A percentile compares a stretch with the other conserved stretches of the same genome.
Evolutionary conservation across 2,113 vertebrate species (phyloP).

Genomic region (Rhea pennata): DNA sequence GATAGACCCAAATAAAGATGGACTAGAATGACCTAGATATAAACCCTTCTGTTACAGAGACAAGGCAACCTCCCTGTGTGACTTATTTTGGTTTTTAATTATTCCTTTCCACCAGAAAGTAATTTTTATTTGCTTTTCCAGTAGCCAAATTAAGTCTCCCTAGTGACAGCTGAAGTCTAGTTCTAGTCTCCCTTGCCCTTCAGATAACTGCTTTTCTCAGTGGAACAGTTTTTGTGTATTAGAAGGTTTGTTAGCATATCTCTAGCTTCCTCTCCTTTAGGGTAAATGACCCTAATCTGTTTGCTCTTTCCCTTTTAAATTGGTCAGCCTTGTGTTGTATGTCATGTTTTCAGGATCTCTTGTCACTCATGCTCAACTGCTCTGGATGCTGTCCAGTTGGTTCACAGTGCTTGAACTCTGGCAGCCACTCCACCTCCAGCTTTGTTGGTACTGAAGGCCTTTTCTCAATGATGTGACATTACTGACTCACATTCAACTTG

Average conservation of each 20-base stretch:
- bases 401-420: not conserved
- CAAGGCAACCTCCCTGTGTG: not conserved
- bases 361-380: not conserved
- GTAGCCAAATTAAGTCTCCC: not conserved
- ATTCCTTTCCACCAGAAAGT: not conserved
- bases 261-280: not conserved
- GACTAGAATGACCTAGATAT: constrained; percentile 36
- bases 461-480: not conserved
- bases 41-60: constrained; percentile 25
- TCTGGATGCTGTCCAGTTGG: not conserved
- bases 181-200: not conserved
- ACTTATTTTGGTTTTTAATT: not conserved
- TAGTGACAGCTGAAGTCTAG: not conserved
- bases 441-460: not conserved
- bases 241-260: not conserved
- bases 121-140: not conserved
- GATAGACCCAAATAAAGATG: constrained; percentile 49
- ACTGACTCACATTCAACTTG: not conserved
- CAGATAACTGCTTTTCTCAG: not conserved
- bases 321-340: not conserved
- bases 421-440: not conserved
- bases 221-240: not conserved
- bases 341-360: not conserved
- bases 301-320: not conserved
- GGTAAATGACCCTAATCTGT: not conserved